Evolutionary conservation across 2,888 invertebrate species (phyloP), one percentile per base, ranked within the genome.

Genomic region (Physocephala rufipes): DNA sequence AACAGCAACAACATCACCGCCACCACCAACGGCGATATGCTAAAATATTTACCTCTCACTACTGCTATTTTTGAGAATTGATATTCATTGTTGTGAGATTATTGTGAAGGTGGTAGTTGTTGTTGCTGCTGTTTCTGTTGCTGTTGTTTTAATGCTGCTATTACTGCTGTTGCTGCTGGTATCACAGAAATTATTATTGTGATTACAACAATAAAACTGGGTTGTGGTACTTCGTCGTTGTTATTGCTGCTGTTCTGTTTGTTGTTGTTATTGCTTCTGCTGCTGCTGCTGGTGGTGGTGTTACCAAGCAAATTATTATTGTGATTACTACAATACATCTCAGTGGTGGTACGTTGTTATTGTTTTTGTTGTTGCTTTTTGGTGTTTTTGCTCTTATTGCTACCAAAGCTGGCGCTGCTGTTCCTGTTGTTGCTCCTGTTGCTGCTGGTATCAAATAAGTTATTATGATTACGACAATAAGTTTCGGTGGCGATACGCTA

Each of bases 361-460:
- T 26, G 59, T 58, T 58, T 24, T 58, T 58, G 61, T 61, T 61
- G 61, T 13, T 4, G 4, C 0, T 58, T 24, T 47, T 47, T 12
- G 12, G 47, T 47, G 47, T 16, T 15, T 12, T 15, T 15, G 16
- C 47, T 47, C 16, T 1, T 15, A 15, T 47, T 64, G 47, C 49
- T n/a, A 49, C 24, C 64, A 64, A 64, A 64, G 45, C n/a, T 66
- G 30, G 28, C 30, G 65, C 28, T 28, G 64, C 15, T 45, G 43
- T n/a, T 19, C 19, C 47, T 63, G 63, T 64, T 64, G 26, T 64
- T 64, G 26, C n/a, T 2, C 13, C 1, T 62, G 43, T 21, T n/a
- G n/a, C n/a, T n/a, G n/a, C n/a, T n/a, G n/a, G n/a, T n/a, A n/a
- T n/a, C n/a, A n/a, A n/a, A n/a, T n/a, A n/a, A n/a, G n/a, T n/a